Evolutionary conservation across 2,888 invertebrate genomes (phyloP).

Genomic region (Melieria picta): DNA sequence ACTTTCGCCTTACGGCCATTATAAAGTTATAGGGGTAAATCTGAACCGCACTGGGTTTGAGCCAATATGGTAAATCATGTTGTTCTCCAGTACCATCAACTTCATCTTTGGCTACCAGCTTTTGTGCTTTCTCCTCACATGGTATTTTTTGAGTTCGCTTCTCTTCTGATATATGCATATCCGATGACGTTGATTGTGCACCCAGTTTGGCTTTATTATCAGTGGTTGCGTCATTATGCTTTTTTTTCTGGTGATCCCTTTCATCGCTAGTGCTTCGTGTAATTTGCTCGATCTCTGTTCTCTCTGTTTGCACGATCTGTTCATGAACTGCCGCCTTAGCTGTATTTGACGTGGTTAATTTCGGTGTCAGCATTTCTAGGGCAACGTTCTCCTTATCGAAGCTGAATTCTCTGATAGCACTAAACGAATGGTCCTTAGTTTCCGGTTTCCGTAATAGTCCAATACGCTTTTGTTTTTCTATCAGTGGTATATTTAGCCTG

Average conservation of each 20-base stretch:
- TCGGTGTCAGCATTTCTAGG: conserved; percentile 43
- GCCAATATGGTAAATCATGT: conserved; percentile 58
- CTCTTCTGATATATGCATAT: not conserved
- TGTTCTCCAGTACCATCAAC: conserved; percentile 21
- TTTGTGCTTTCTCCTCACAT: not conserved
- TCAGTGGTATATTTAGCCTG: too few species aligned
- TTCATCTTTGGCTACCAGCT: not conserved
- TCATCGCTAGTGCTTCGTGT: not conserved
- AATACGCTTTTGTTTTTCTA: conserved; percentile 43
- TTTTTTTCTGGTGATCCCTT: not conserved
- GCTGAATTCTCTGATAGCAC: conserved; percentile 45
- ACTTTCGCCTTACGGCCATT: conserved; percentile 70
- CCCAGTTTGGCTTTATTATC: not conserved
- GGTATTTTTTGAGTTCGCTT: not conserved
- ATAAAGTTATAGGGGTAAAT: conserved; percentile 73
- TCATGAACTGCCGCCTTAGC: conserved; percentile 37
- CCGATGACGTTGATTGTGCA: not conserved
- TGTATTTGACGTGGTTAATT: conserved; percentile 11
- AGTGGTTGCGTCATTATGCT: not conserved
- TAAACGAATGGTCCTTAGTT: conserved; percentile 48
- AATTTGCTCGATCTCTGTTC: not conserved
- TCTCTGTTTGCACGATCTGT: not conserved
- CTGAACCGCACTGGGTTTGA: conserved; percentile 63
- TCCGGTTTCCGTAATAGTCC: conserved; percentile 52
- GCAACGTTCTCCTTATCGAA: conserved; percentile 51